phyloP scores from a whole-genome alignment of 2,797 vertebrate species.

The Ciconia nigra region DNA sequence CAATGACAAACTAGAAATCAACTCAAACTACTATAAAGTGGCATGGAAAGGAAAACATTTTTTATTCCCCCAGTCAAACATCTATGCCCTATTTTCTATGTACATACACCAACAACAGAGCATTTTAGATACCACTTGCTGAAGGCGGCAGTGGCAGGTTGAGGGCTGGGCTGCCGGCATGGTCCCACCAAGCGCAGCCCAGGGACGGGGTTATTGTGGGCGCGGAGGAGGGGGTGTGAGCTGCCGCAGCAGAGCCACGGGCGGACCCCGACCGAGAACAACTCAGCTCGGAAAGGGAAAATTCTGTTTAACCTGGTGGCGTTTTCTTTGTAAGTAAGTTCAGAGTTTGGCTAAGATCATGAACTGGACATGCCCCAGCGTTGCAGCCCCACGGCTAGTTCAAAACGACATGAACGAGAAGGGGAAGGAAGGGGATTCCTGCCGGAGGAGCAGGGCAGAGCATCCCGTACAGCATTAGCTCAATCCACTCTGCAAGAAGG shows the following conservation, averaged over 20 bases:
- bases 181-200: background rate
- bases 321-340: background rate
- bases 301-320: background rate
- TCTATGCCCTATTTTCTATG: background rate
- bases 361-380: background rate
- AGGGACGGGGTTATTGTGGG: background rate
- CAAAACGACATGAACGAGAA: background rate
- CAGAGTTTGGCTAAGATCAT: background rate
- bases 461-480: fast-evolving
- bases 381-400: background rate
- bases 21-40: background rate
- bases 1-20: background rate
- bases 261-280: background rate
- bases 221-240: background rate
- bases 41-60: background rate
- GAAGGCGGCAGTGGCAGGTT: background rate
- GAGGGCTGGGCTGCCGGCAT: background rate
- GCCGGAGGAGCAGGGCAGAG: background rate
- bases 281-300: background rate
- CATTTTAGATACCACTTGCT: fast-evolving
- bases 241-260: background rate
- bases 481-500: background rate
- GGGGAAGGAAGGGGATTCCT: background rate
- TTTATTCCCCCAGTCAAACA: background rate
- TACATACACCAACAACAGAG: no score